Evolutionary conservation across 2,113 vertebrate species (phyloP).

Genomic region (Chionis minor): DNA sequence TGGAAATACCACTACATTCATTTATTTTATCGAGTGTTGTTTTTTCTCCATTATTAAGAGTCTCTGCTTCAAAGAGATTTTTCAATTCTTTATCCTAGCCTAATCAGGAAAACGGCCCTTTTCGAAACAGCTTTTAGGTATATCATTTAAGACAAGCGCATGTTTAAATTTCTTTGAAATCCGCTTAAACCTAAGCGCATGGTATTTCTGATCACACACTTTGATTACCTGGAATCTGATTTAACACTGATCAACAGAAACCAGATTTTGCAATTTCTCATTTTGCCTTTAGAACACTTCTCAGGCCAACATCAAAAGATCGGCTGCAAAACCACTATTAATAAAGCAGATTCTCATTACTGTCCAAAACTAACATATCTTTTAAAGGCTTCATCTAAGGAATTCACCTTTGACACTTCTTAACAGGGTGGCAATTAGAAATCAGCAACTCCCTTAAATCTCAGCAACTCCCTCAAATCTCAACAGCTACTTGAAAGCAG

Average conservation of each 20-base stretch:
- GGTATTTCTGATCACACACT: not conserved
- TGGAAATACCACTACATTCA: not conserved
- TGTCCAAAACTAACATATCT: not conserved
- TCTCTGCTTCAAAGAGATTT: not conserved
- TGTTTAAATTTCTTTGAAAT: not conserved
- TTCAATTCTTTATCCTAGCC: not conserved
- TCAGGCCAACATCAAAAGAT: fast-evolving
- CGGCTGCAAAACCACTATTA: not conserved
- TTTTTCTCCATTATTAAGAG: not conserved
- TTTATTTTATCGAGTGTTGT: not conserved
- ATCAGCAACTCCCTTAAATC: not conserved
- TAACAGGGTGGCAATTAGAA: not conserved
- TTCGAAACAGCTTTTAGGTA: not conserved
- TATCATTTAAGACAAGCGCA: not conserved
- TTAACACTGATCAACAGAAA: not conserved
- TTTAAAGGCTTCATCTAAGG: not conserved
- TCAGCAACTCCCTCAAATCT: too few relatives aligned
- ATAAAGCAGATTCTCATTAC: not conserved
- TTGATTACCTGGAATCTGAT: not conserved
- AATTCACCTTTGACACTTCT: not conserved
- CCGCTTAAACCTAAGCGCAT: not conserved
- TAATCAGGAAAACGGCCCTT: not conserved
- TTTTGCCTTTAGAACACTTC: not conserved
- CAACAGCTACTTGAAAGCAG: too few relatives aligned
- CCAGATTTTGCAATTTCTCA: not conserved